Base-by-base conservation (phyloP, 53 echinoderm and acorn worm species). In the Actinopyga echinites region DNA sequence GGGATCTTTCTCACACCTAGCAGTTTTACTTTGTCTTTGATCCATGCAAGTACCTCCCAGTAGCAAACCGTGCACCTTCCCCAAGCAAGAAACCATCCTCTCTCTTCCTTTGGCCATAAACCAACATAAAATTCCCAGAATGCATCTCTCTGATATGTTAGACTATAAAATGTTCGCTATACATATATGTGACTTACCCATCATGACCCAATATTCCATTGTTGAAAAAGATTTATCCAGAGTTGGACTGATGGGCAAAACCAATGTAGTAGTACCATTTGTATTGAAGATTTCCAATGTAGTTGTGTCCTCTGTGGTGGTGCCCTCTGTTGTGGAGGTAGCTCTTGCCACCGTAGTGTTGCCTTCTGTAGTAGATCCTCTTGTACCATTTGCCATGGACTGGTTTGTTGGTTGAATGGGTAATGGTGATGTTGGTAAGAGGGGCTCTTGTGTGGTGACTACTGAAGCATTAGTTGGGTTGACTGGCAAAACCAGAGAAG, bases 181-280 rank as follows among this genome's bases (percentile, higher is more conserved):
- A 20, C 10, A 10, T 30, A 9, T 29, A 60, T 8, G n/a, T 22
- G 6, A 87, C 95, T 92, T 83, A 95, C 95, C 92, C 64, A 89
- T 56, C 21, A 56, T 78, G 2, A 95, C 78, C 95, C 95, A 92
- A 67, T 38, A 92, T 15, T 90, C 85, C 56, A 56, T 89, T 30
- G 95, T 92, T 22, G 90, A 69, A 86, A 90, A 91, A 45, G 93
- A 93, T 67, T 44, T 74, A 68, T 93, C 93, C 66, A 90, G 68
- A 59, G 69, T 69, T 69, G 69, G 8, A 10, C 17, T 69, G 69
- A 10, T 38, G 10, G 40, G 38, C 23, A 38, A 22, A 37, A 69
- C 42, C 8, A 15, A 22, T 13, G 40, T 24, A 21, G 69, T 69
- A 23, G 69, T 40, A 21, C 43, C 44, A 6, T 44, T 44, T 11